Percentiles rank a stretch among this genome's conserved stretches.
These are phyloP conservation scores for Zaprionus gabonicus DNA, from an alignment of 1,140 invertebrate species.

Conservation along the genomic window DNA sequence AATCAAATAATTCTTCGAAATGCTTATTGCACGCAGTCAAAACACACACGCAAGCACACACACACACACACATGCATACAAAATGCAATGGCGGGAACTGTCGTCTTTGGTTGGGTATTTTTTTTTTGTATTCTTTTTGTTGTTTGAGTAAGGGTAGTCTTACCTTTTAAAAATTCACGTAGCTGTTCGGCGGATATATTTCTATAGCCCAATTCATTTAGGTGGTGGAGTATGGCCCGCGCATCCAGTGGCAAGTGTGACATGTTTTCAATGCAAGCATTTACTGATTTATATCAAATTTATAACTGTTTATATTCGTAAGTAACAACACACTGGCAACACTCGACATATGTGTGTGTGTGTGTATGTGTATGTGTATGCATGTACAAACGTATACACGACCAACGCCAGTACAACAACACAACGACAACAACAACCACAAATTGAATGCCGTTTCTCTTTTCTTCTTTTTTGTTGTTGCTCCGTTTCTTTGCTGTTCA, in stretches of 20 bases:
- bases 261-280: constrained; percentile 69
- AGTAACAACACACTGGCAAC: constrained; percentile 36
- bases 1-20: constrained; percentile 52
- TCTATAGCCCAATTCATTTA: constrained; percentile 85
- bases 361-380: neutral
- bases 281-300: constrained; percentile 52
- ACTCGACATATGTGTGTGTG: neutral
- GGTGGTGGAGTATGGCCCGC: constrained; percentile 85
- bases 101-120: constrained; percentile 21
- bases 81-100: constrained; percentile 57
- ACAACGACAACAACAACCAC: constrained; percentile 15
- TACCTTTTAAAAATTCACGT: constrained; percentile 86
- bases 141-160: constrained; percentile 29
- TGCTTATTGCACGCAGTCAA: constrained; percentile 37
- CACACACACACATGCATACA: constrained; percentile 21
- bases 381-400: constrained; percentile 30
- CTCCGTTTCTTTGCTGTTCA: constrained; percentile 53
- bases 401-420: constrained; percentile 27
- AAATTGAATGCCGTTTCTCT: constrained; percentile 61
- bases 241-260: constrained; percentile 85
- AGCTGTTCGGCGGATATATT: constrained; percentile 85
- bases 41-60: constrained; percentile 20
- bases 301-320: constrained; percentile 67
- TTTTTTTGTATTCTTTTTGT: neutral
- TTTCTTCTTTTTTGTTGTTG: constrained; percentile 52